Evolutionary conservation across 2,797 vertebrate genomes (phyloP).

Genomic region (Staurois parvus): DNA sequence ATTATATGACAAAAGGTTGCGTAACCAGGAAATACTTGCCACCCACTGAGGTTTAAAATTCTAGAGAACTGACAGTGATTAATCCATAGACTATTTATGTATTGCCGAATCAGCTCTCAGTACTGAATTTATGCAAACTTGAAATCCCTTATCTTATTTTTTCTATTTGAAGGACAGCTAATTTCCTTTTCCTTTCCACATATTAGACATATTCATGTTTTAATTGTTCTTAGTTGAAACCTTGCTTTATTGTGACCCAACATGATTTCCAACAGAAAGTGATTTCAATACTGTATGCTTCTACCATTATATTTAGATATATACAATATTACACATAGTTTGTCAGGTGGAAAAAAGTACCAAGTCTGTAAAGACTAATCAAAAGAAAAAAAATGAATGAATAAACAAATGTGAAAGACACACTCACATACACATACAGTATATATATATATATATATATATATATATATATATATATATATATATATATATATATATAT

Average conservation of each 20-base stretch:
- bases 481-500: no score
- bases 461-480: no score
- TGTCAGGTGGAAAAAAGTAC: no score
- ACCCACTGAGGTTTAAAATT: slow-evolving; percentile 50
- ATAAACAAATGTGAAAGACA: no score
- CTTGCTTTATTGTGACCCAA: slow-evolving; percentile 1
- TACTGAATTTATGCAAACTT: slow-evolving; percentile 41
- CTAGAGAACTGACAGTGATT: slow-evolving; percentile 50
- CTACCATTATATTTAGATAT: neutral
- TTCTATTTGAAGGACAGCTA: slow-evolving; percentile 33
- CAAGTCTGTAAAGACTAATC: no score
- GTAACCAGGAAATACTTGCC: slow-evolving; percentile 40
- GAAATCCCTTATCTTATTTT: slow-evolving; percentile 41
- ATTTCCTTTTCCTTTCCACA: slow-evolving; percentile 29
- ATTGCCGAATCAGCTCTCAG: slow-evolving; percentile 31
- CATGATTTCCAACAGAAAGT: slow-evolving; percentile 23
- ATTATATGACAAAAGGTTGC: neutral
- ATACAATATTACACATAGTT: neutral
- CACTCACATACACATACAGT: no score
- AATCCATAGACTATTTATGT: slow-evolving; percentile 40
- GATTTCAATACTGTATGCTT: neutral
- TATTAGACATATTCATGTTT: slow-evolving; percentile 19
- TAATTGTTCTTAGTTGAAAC: slow-evolving; percentile 17
- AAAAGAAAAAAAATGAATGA: no score
- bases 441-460: no score